Conservation (phyloP, 2,888 invertebrate genomes). For the Exephanes ischioxanthus region DNA sequence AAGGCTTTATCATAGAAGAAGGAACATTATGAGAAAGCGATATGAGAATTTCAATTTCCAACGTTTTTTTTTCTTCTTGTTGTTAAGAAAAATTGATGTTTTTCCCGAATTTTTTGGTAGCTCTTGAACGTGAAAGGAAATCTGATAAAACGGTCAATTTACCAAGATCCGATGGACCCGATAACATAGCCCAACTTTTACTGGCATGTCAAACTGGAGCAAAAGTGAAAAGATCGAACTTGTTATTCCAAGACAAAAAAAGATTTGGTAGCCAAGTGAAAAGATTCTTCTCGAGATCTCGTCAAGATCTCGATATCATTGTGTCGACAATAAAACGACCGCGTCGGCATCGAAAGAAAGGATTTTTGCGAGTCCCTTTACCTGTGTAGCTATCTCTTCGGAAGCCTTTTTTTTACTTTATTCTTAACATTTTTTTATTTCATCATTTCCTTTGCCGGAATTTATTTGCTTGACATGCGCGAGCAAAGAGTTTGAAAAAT, state of each 20-base stretch:
- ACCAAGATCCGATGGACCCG: not conserved
- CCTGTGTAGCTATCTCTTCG: constrained; percentile 10
- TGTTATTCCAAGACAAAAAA: not conserved
- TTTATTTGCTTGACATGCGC: constrained; percentile 74
- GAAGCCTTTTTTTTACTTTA: constrained; percentile 1
- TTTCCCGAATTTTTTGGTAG: not conserved
- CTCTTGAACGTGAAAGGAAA: not conserved
- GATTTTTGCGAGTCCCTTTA: constrained; percentile 75
- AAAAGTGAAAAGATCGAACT: not conserved
- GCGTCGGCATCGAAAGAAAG: constrained; percentile 66
- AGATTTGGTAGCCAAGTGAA: not conserved
- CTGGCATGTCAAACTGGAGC: not conserved
- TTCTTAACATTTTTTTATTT: constrained; percentile 12
- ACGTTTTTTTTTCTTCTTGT: not conserved
- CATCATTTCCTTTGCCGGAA: constrained; percentile 58
- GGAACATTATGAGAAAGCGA: no score
- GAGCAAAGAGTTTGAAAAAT: constrained; percentile 75
- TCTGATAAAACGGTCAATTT: not conserved
- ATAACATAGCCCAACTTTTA: not conserved
- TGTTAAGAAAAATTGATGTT: not conserved
- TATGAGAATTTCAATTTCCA: no score
- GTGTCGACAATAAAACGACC: constrained; percentile 66
- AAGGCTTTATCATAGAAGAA: no score
- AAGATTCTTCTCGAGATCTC: constrained; percentile 41
- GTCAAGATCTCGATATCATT: constrained; percentile 62